Percentiles rank a stretch among this genome's conserved stretches.
These are phyloP conservation scores for Ceriagrion tenellum DNA, from an alignment of 2,888 invertebrate genomes.

Conservation along the genomic window DNA sequence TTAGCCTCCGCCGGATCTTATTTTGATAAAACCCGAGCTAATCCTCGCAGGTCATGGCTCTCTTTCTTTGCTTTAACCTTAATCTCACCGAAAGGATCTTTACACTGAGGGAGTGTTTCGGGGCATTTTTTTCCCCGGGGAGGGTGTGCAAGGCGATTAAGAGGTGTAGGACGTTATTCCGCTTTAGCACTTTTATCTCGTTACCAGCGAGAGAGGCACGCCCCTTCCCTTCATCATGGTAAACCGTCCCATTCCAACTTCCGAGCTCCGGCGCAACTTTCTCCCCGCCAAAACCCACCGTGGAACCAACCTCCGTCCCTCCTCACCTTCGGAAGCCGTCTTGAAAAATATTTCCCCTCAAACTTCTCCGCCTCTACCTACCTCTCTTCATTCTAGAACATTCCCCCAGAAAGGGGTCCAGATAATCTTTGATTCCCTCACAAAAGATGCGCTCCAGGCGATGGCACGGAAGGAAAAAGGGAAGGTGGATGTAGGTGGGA, in stretches of 20 bases:
- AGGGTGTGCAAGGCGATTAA: background rate
- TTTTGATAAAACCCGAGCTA: background rate
- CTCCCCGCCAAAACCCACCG: background rate
- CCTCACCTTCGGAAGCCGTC: background rate
- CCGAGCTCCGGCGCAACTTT: background rate
- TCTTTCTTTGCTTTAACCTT: background rate
- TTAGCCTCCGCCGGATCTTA: background rate
- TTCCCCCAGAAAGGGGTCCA: slow-evolving; percentile 38
- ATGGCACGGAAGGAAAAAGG: background rate
- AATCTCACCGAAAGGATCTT: slow-evolving; percentile 5
- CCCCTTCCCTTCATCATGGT: background rate
- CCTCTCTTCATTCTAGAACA: background rate
- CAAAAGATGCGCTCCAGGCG: slow-evolving; percentile 46
- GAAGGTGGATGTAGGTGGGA: background rate
- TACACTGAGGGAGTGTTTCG: background rate
- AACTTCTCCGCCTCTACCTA: background rate
- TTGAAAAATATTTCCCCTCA: slow-evolving; percentile 38
- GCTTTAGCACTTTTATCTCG: slow-evolving; percentile 37
- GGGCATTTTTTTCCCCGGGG: background rate
- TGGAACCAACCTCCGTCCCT: background rate
- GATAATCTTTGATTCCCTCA: slow-evolving; percentile 64
- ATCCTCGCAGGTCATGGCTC: background rate
- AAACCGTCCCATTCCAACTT: background rate
- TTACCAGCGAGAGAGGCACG: slow-evolving; percentile 1
- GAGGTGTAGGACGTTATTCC: slow-evolving; percentile 47